Conservation (phyloP, 2,888 invertebrate species). For the Pandemis cinnamomeana region DNA sequence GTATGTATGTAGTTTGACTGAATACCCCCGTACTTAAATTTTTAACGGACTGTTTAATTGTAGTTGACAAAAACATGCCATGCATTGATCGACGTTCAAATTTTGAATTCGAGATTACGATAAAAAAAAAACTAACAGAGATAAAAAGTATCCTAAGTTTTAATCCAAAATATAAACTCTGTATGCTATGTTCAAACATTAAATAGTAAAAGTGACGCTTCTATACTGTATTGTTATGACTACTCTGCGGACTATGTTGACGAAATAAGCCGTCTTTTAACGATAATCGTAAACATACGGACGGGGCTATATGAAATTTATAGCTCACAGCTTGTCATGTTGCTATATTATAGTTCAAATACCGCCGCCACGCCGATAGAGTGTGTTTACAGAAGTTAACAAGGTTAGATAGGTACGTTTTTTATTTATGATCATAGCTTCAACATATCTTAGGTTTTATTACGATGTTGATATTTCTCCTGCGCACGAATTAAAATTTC, state of each 20-base stretch:
- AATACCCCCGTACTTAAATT: no score
- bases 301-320: slow-evolving; percentile 50
- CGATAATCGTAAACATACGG: slow-evolving; percentile 56
- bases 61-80: no score
- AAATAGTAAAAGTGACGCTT: slow-evolving; percentile 8
- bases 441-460: slow-evolving; percentile 15
- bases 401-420: slow-evolving; percentile 18
- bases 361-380: slow-evolving; percentile 8
- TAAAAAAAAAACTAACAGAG: no score
- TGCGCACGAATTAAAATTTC: not conserved
- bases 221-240: slow-evolving; percentile 17
- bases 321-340: slow-evolving; percentile 40
- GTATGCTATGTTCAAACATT: not conserved
- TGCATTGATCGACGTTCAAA: no score
- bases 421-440: slow-evolving; percentile 8
- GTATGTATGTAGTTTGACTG: no score
- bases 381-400: slow-evolving; percentile 23
- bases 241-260: slow-evolving; percentile 48
- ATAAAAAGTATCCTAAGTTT: no score
- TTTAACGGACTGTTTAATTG: no score
- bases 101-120: no score
- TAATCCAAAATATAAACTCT: not conserved
- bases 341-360: slow-evolving; percentile 35
- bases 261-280: slow-evolving; percentile 58
- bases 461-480: not conserved